Conservation (phyloP, 2,113 vertebrate genomes). For the Indri indri region DNA sequence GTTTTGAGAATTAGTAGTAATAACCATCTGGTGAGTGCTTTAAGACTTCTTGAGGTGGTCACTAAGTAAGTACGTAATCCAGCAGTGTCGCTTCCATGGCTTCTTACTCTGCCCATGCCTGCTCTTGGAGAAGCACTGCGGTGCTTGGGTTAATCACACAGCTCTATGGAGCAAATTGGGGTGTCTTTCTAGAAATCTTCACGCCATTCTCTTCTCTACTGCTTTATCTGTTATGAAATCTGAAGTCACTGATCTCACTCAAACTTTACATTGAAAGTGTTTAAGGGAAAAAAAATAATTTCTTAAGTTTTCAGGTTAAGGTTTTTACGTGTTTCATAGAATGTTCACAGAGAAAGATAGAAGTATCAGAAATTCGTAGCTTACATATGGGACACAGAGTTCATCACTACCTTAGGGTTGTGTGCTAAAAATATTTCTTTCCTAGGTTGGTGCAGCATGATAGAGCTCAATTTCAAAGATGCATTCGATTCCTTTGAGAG, state of each 20-base stretch:
- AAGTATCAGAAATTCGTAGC: not conserved
- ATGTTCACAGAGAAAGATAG: not conserved
- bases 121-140: not conserved
- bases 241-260: not conserved
- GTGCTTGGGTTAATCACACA: not conserved
- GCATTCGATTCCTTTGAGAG: slow-evolving; percentile 94
- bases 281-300: not conserved
- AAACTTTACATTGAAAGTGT: not conserved
- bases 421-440: not conserved
- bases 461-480: slow-evolving; percentile 98
- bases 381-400: fast-evolving
- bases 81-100: fast-evolving
- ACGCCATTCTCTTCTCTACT: fast-evolving
- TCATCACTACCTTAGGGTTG: fast-evolving
- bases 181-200: not conserved
- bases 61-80: fast-evolving
- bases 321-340: too few relatives aligned
- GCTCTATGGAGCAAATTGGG: fast-evolving
- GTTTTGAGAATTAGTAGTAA: not conserved
- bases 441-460: slow-evolving; percentile 99
- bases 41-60: not conserved
- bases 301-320: not conserved
- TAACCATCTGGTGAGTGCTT: not conserved
- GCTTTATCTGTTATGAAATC: not conserved
- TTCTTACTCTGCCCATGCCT: not conserved